Evolutionary conservation across 1,140 invertebrate genomes (phyloP).

Genomic region (Pogonomyrmex californicus): DNA sequence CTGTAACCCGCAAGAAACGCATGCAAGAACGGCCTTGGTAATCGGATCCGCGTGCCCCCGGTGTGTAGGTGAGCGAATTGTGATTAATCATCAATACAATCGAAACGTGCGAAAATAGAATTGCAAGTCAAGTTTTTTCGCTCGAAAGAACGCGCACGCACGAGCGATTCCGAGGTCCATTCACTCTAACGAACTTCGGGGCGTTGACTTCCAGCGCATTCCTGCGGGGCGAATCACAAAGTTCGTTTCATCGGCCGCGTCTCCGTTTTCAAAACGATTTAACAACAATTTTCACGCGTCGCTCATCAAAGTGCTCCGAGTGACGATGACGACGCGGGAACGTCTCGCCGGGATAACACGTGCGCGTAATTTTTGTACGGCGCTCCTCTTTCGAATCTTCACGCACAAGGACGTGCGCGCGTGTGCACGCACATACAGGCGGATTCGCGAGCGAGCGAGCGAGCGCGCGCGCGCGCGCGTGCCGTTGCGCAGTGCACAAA

Average conservation of each 20-base stretch:
- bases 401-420: background rate
- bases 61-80: background rate
- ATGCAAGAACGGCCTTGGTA: constrained; percentile 19
- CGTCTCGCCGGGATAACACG: constrained; percentile 6
- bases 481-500: constrained; percentile 16
- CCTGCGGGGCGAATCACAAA: constrained; percentile 35
- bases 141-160: background rate
- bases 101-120: background rate
- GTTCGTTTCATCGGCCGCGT: constrained; percentile 14
- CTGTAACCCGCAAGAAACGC: background rate
- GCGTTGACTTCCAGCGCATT: constrained; percentile 46
- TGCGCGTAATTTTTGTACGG: constrained; percentile 34
- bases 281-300: constrained; percentile 24
- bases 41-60: background rate
- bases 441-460: background rate
- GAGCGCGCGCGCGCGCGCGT: background rate
- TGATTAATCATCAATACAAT: constrained; percentile 22
- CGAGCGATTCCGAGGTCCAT: constrained; percentile 24
- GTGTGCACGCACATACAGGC: background rate
- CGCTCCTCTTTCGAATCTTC: background rate
- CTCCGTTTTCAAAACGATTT: constrained; percentile 22
- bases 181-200: constrained; percentile 39
- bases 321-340: background rate
- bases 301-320: constrained; percentile 3
- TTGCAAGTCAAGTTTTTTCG: constrained; percentile 1